Evolutionary conservation across 2,113 vertebrate genomes (phyloP), one percentile per base, ranked within the genome.

Genomic region (Aspiorhynchus laticeps): DNA sequence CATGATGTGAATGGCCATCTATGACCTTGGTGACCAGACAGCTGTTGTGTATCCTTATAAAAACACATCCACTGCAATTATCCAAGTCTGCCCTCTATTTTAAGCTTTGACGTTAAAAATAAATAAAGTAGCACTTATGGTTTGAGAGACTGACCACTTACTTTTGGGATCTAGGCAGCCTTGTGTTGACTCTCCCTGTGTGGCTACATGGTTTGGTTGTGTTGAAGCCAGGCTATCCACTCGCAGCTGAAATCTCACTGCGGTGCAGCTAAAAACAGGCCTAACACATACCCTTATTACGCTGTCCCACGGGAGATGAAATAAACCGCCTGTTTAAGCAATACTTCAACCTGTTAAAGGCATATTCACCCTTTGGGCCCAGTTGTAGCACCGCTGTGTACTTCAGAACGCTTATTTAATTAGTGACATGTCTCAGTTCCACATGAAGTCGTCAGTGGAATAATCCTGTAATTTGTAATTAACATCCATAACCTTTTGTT

Each of bases 401-500:
- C 85, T 80, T 85, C 63, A 63, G 21, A 78, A 69, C 19, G 19
- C 71, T 88, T 86, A 88, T 90, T 92, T 83, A 86, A 91, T 90
- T 84, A 87, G 76, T 74, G 43, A 82, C 86, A 67, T 86, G 28
- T 84, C 83, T 81, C 36, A 28, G 80, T 91, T 92, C 69, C 75
- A 61, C 82, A 77, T 74, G 53, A 84, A 59, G 46, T 80, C 76
- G 73, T 36, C 7, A 6, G 33, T 28, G 7, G 56, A 89, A 33
- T 82, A 85, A 89, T 74, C 31, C 38, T 88, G 84, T 86, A 26
- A 86, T 91, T 88, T 83, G 53, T 88, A 89, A 87, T 90, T 88
- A 89, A 85, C 67, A 84, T 85, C 75, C 88, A 79, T 87, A 90
- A 89, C 85, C 85, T 89, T 90, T 91, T 84, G 83, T 87, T 77